Evolutionary conservation across 1,140 invertebrate species (phyloP).

Genomic region (Lysiphlebus fabarum): DNA sequence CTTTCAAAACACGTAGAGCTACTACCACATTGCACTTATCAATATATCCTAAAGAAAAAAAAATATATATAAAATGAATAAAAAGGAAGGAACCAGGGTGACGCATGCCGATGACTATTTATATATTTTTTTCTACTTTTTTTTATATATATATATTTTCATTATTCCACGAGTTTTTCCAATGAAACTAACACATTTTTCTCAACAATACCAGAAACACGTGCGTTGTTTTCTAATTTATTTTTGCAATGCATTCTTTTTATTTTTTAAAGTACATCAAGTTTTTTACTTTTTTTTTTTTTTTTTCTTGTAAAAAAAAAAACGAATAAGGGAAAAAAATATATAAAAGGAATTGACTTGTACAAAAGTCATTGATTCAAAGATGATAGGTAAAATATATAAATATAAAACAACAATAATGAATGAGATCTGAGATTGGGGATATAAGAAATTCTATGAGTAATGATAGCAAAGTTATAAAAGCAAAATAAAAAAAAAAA

Average conservation of each 20-base stretch:
- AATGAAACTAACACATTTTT: constrained; percentile 20
- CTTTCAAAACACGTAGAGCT: no score
- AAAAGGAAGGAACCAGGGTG: no score
- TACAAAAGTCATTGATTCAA: no score
- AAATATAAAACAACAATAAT: no score
- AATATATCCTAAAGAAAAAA: no score
- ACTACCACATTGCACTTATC: no score
- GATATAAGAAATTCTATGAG: constrained; percentile 38
- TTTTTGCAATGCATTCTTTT: neutral
- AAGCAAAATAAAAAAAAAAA: no score
- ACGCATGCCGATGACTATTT: no score
- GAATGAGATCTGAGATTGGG: constrained; percentile 26
- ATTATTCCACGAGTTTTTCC: neutral
- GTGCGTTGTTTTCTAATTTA: constrained; percentile 21
- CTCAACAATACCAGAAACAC: constrained; percentile 29
- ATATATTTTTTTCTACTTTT: no score
- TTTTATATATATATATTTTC: no score
- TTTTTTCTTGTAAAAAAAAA: neutral
- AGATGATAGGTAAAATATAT: no score
- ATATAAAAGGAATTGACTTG: constrained; percentile 5
- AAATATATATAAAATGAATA: no score
- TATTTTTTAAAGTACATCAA: neutral
- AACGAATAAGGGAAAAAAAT: neutral
- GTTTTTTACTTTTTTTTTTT: neutral
- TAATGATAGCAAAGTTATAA: constrained; percentile 29